A percentile compares a stretch with the other conserved stretches of the same genome.
phyloP scores from a whole-genome alignment of 1,140 invertebrate genomes.

The Mya arenaria region DNA sequence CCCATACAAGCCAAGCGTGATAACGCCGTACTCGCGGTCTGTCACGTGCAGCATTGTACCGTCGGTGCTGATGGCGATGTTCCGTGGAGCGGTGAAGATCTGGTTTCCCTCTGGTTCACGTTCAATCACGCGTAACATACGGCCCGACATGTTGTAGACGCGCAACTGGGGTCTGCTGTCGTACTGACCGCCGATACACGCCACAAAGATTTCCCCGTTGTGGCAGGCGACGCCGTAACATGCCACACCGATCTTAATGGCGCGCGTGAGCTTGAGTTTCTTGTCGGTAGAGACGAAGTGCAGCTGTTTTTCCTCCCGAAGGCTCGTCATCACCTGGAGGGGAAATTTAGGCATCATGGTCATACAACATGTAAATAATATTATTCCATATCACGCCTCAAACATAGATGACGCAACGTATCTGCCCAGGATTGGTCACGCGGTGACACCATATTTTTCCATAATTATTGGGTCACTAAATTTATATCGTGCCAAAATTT shows the following conservation, averaged over 20 bases:
- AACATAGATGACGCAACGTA: too few relatives aligned
- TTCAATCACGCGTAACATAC: slow-evolving; percentile 38
- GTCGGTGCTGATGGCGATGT: slow-evolving; percentile 33
- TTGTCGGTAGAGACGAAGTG: slow-evolving; percentile 44
- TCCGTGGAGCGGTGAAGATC: slow-evolving; percentile 46
- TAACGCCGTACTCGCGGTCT: slow-evolving; percentile 37
- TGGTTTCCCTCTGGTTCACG: not conserved
- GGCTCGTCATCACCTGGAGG: slow-evolving; percentile 15
- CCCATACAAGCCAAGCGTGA: slow-evolving; percentile 35
- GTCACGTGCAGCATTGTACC: slow-evolving; percentile 44
- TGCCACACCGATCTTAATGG: slow-evolving; percentile 37
- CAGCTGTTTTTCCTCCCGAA: slow-evolving; percentile 39
- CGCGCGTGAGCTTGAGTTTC: slow-evolving; percentile 30
- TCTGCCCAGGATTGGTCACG: too few relatives aligned
- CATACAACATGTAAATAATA: too few relatives aligned
- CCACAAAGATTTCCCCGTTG: slow-evolving; percentile 47
- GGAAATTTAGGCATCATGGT: too few relatives aligned
- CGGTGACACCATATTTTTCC: too few relatives aligned
- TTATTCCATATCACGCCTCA: too few relatives aligned
- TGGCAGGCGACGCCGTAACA: slow-evolving; percentile 42
- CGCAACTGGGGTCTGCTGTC: slow-evolving; percentile 41
- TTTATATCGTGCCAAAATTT: too few relatives aligned
- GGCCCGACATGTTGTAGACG: slow-evolving; percentile 51
- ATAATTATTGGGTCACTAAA: too few relatives aligned
- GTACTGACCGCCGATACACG: slow-evolving; percentile 46